Conservation (phyloP, 2,888 invertebrate genomes). For the Dicroscelio sp. region DNA sequence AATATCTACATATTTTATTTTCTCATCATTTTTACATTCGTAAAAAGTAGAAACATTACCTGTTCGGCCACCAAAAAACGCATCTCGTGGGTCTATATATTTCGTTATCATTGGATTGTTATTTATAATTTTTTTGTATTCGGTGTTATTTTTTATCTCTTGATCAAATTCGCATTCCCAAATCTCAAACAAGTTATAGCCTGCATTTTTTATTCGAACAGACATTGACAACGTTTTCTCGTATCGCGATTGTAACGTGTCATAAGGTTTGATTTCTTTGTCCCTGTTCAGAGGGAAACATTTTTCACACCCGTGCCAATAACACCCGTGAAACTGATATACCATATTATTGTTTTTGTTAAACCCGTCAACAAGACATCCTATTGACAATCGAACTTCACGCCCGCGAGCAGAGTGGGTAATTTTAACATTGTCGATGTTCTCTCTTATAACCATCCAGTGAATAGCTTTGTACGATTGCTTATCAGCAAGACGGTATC, state of each 20-base stretch:
- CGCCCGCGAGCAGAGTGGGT: neutral
- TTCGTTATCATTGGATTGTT: neutral
- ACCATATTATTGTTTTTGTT: conserved; percentile 2
- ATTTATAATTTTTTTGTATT: neutral
- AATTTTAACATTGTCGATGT: neutral
- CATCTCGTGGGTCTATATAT: neutral
- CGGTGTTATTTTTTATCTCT: neutral
- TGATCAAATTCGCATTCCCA: conserved; percentile 48
- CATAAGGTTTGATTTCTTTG: neutral
- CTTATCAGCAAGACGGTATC: conserved; percentile 21
- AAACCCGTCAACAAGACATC: conserved; percentile 16
- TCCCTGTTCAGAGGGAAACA: neutral
- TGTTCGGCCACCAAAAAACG: conserved; percentile 7
- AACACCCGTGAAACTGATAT: conserved; percentile 55
- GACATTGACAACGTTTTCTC: neutral
- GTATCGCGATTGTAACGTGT: conserved; percentile 1
- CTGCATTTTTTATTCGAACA: neutral
- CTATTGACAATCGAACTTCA: neutral
- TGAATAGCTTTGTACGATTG: conserved; percentile 13
- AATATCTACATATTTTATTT: conserved; percentile 3
- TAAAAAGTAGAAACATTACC: neutral
- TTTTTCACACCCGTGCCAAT: conserved; percentile 42
- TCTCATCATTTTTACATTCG: neutral
- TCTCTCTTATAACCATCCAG: neutral
- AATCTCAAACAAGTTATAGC: conserved; percentile 32